phyloP scores from a whole-genome alignment of 2,113 vertebrate genomes.

The Pseudopodoces humilis region DNA sequence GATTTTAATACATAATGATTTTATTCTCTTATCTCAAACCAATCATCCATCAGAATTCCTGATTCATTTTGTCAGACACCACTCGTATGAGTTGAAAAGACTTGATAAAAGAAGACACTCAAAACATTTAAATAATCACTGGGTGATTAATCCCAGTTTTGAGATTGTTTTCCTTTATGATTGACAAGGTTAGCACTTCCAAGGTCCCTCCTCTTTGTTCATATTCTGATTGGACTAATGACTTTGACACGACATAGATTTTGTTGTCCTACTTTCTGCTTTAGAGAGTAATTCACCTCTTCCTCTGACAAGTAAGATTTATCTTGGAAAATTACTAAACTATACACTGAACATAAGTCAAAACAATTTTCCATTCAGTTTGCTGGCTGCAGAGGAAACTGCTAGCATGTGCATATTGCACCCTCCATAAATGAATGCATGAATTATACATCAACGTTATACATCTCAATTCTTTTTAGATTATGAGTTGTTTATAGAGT shows the following conservation, averaged over 20 bases:
- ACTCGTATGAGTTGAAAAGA: neutral
- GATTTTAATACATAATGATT: neutral
- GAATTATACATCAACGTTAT: slow-evolving; percentile 22
- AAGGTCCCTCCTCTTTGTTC: neutral
- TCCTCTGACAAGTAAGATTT: slow-evolving; percentile 26
- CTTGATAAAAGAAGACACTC: neutral
- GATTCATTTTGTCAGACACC: neutral
- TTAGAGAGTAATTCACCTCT: slow-evolving; percentile 17
- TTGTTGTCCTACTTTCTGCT: slow-evolving; percentile 20
- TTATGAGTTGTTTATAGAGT: slow-evolving; percentile 22
- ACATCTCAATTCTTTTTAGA: slow-evolving; percentile 27
- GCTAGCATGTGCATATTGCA: slow-evolving; percentile 36
- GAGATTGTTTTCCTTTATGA: neutral
- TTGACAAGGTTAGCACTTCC: neutral
- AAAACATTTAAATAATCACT: neutral
- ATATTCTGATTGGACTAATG: neutral
- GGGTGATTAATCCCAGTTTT: neutral
- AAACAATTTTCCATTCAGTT: slow-evolving; percentile 33
- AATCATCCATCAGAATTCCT: neutral
- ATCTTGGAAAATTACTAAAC: slow-evolving; percentile 34
- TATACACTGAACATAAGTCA: slow-evolving; percentile 44
- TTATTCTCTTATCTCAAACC: neutral
- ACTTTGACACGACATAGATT: neutral
- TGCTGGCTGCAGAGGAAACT: slow-evolving; percentile 28
- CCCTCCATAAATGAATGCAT: slow-evolving; percentile 31